Base-by-base conservation (phyloP, 2,888 invertebrate species). In the Glyphotaelius pellucidus region DNA sequence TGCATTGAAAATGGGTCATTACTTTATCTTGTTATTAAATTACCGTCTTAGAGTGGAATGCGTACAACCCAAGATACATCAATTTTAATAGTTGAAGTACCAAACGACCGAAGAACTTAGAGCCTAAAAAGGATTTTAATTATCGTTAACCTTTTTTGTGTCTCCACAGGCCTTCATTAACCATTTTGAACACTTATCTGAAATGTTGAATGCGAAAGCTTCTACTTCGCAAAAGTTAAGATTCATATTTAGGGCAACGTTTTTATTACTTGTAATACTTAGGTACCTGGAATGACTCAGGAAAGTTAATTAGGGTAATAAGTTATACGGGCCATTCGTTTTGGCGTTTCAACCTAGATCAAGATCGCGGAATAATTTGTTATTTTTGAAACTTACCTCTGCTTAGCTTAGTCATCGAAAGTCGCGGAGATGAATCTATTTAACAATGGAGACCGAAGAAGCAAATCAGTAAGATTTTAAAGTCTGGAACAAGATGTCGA, bases 101-200 rank as follows among this genome's bases (percentile, higher is more conserved):
- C 80, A 52, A 52, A 67, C 52, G 25, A 67, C 52, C 25, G 25
- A 67, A 7, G 15, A 67, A 67, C 14, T 67, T 67, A 25, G 19
- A 5, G 80, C 15, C 11, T 31, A 84, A 84, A 84, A 84, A 84
- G 32, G 15, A 32, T 84, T 84, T 84, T 38, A 84, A 84, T 38
- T 84, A 84, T 84, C 38, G n/a, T 35, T 1, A 38, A 31, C 84
- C 84, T 84, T 84, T 81, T 81, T 84, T 84, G 84, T 32, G 84
- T 11, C 35, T 84, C 4, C 19, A 19, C 19, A 25, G 84, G 12
- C 84, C 38, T 84, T 84, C 84, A 84, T 38, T 35, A 84, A 84
- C 84, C 84, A 25, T 84, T 80, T 80, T 30, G 30, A 30, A 4
- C 80, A 31, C 31, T 80, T 14, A 80, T 30, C 30, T 80, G 80